Conservation (phyloP, 1,140 invertebrate species). For the Eulimnadia texana region DNA sequence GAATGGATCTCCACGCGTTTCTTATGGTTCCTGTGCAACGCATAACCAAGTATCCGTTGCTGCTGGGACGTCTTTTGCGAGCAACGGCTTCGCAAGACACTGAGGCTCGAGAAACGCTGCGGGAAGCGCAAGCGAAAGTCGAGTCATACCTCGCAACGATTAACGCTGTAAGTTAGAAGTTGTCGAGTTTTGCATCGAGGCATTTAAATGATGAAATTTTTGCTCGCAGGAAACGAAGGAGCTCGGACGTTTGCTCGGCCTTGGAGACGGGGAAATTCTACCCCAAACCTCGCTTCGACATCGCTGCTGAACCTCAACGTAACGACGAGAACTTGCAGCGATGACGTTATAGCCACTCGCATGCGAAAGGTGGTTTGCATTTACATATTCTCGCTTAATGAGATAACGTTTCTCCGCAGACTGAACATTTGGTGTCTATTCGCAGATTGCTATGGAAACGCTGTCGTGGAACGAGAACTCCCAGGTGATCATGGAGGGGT, state of each 20-base stretch:
- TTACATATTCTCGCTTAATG: too few relatives aligned
- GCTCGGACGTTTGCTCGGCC: slow-evolving; percentile 4
- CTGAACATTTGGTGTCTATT: too few relatives aligned
- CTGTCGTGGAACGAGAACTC: slow-evolving; percentile 4
- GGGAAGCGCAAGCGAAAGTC: slow-evolving; percentile 77
- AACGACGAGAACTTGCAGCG: background rate
- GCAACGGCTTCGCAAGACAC: slow-evolving; percentile 64
- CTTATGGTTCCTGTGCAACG: slow-evolving; percentile 86
- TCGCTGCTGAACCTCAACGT: background rate
- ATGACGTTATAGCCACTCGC: slow-evolving; percentile 1
- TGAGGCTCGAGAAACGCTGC: slow-evolving; percentile 50
- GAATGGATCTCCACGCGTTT: slow-evolving; percentile 94
- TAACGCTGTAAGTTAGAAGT: slow-evolving; percentile 49
- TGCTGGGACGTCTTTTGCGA: slow-evolving; percentile 76
- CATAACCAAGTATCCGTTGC: slow-evolving; percentile 81
- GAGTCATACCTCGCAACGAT: slow-evolving; percentile 87
- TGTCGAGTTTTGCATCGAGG: background rate
- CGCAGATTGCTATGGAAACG: slow-evolving; percentile 8
- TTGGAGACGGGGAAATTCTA: slow-evolving; percentile 1
- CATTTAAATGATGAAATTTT: background rate
- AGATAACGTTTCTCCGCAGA: too few relatives aligned
- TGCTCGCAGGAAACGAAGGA: slow-evolving; percentile 5
- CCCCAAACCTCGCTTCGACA: background rate
- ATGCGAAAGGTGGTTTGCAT: slow-evolving; percentile 5
- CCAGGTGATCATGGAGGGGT: slow-evolving; percentile 8